These are phyloP conservation scores for Thymelicus sylvestris DNA, from an alignment of 2,888 invertebrate genomes.

Conservation along the genomic window DNA sequence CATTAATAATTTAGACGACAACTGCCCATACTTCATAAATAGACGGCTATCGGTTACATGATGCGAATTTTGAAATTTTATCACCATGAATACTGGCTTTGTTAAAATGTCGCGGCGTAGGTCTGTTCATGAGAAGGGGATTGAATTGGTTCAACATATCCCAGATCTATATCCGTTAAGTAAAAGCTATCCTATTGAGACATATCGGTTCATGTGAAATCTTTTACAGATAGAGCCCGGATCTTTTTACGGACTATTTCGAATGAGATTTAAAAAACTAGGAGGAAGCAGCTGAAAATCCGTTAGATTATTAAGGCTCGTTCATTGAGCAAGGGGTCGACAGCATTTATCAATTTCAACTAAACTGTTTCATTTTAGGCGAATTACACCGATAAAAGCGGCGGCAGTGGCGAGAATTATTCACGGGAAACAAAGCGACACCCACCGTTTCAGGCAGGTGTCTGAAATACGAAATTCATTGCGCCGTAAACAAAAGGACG, in stretches of 20 bases:
- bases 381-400: slow-evolving; percentile 66
- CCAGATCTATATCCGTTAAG: slow-evolving; percentile 32
- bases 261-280: slow-evolving; percentile 26
- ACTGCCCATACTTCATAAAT: slow-evolving; percentile 33
- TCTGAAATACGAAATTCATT: slow-evolving; percentile 75
- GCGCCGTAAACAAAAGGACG: slow-evolving; percentile 73
- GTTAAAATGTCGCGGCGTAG: slow-evolving; percentile 10
- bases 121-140: slow-evolving; percentile 26
- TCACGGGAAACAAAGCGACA: slow-evolving; percentile 68
- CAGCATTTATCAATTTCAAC: slow-evolving; percentile 66
- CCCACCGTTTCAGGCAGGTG: slow-evolving; percentile 68
- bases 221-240: slow-evolving; percentile 22
- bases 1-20: slow-evolving; percentile 60
- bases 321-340: slow-evolving; percentile 41
- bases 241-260: slow-evolving; percentile 22
- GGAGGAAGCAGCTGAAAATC: slow-evolving; percentile 6
- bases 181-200: slow-evolving; percentile 30
- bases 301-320: slow-evolving; percentile 30
- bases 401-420: slow-evolving; percentile 59
- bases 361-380: slow-evolving; percentile 64
- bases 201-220: slow-evolving; percentile 25
- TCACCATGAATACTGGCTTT: slow-evolving; percentile 12
- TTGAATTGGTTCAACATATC: slow-evolving; percentile 29
- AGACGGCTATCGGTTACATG: slow-evolving; percentile 23
- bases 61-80: slow-evolving; percentile 32